Conservation (phyloP, 2,797 vertebrate genomes). For the Oophaga sylvatica region DNA sequence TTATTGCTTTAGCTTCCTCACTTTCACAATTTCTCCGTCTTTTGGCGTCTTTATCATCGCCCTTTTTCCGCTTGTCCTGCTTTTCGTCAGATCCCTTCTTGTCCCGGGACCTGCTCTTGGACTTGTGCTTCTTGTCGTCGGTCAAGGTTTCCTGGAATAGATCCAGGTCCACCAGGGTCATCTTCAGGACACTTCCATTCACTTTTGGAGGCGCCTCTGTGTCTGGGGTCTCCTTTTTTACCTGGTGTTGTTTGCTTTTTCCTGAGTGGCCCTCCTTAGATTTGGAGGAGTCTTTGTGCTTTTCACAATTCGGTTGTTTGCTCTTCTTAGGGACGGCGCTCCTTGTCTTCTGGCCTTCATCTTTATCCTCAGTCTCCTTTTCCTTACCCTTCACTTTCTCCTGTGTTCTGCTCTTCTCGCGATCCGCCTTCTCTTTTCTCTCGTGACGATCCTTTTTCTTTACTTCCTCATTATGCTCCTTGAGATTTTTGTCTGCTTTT, state of each 20-base stretch:
- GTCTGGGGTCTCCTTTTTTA: background rate
- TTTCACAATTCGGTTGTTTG: background rate
- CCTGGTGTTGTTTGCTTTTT: background rate
- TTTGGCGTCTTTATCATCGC: background rate
- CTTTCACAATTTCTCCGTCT: background rate
- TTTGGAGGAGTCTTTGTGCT: background rate
- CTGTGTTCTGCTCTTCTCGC: background rate
- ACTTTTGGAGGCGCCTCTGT: background rate
- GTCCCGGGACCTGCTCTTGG: background rate
- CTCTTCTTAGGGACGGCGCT: background rate
- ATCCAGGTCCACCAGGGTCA: conserved; percentile 1
- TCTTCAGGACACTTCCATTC: background rate
- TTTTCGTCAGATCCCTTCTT: background rate
- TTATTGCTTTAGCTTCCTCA: conserved; percentile 44
- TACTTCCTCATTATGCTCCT: background rate
- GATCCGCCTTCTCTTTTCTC: background rate
- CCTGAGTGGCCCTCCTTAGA: background rate
- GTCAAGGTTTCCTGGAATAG: background rate
- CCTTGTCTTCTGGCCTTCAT: background rate
- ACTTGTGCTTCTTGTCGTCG: background rate
- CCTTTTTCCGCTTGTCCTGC: background rate
- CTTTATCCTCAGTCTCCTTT: too few relatives aligned
- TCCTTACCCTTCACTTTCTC: background rate
- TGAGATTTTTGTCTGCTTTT: background rate
- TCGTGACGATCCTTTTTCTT: background rate